Evolutionary conservation across 2,113 vertebrate genomes (phyloP).

Genomic region (Pelecanoides urinatrix): DNA sequence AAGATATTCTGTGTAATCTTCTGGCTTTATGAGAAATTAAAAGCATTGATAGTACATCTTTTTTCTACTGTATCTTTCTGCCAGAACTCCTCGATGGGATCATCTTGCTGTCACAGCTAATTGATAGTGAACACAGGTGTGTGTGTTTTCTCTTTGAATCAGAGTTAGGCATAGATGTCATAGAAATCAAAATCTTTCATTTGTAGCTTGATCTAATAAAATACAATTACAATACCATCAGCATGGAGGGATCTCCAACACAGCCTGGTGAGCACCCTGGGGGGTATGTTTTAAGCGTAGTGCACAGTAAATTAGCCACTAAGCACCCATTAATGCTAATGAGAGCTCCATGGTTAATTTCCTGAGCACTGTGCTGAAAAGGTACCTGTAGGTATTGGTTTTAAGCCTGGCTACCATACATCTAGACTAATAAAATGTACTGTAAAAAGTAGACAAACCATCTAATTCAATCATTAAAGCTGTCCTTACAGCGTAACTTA

Average conservation of each 20-base stretch:
- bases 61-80: background rate
- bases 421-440: background rate
- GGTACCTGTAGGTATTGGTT: conserved; percentile 29
- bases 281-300: conserved; percentile 13
- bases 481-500: background rate
- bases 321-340: conserved; percentile 62
- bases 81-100: background rate
- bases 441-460: background rate
- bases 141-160: background rate
- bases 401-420: background rate
- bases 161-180: background rate
- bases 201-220: conserved; percentile 40
- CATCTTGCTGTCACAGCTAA: background rate
- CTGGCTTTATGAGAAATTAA: background rate
- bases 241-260: conserved; percentile 12
- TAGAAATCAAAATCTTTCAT: conserved; percentile 12
- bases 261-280: conserved; percentile 23
- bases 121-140: background rate
- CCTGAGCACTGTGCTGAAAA: conserved; percentile 55
- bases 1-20: background rate
- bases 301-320: conserved; percentile 55
- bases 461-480: background rate
- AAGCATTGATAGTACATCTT: background rate
- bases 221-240: conserved; percentile 8
- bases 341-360: conserved; percentile 62